Percentiles rank a stretch among this genome's conserved stretches.
Conservation (phyloP, 1,140 invertebrate species). For the Mylabris phalerata region DNA sequence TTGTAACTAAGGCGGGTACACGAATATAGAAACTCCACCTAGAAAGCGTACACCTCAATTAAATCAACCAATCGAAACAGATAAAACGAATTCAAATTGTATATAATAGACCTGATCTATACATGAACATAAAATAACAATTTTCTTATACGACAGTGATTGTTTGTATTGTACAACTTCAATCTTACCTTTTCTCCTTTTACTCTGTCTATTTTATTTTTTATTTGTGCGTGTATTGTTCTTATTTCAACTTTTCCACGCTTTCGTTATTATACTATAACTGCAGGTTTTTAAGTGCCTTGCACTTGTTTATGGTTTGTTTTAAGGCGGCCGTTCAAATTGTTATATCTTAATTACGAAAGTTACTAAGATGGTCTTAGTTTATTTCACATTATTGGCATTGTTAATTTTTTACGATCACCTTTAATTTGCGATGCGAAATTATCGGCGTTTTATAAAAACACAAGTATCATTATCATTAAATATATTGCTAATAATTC, state of each 20-base stretch:
- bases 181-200: no score
- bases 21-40: constrained; percentile 8
- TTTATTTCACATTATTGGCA: constrained; percentile 20
- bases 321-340: constrained; percentile 35
- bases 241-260: constrained; percentile 31
- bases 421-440: constrained; percentile 2
- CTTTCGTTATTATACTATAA: constrained; percentile 36
- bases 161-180: no score
- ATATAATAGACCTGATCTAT: no score
- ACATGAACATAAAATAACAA: no score
- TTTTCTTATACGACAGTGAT: no score
- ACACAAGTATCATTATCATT: no score
- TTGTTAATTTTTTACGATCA: constrained; percentile 10
- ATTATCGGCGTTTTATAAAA: neutral
- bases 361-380: constrained; percentile 15
- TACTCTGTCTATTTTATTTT: no score
- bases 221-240: constrained; percentile 3
- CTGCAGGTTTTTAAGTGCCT: constrained; percentile 33
- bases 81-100: no score
- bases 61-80: constrained; percentile 23
- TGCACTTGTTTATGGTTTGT: constrained; percentile 36
- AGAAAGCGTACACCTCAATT: constrained; percentile 22
- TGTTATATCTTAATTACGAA: constrained; percentile 40
- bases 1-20: constrained; percentile 10
- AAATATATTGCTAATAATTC: neutral